phyloP scores from a whole-genome alignment of 2,888 invertebrate species.

The Steinernema carpocapsae region DNA sequence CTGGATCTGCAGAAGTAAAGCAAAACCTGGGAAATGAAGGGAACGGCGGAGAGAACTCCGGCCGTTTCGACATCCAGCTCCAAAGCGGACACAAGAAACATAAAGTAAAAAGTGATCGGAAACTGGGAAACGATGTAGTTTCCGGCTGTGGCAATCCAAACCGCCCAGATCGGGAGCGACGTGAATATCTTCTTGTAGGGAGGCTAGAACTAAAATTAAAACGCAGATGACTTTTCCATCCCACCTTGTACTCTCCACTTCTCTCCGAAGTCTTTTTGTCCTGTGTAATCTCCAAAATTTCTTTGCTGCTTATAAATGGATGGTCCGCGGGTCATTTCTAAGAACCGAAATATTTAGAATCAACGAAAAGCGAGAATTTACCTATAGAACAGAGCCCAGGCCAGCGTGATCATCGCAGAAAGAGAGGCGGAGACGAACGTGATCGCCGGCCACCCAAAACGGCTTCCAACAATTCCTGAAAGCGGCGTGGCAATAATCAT shows the following conservation, averaged over 20 bases:
- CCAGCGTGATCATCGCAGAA: slow-evolving; percentile 44
- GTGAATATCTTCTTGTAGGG: slow-evolving; percentile 51
- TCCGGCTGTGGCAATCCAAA: slow-evolving; percentile 56
- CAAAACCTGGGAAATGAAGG: slow-evolving; percentile 22
- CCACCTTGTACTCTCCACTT: not conserved
- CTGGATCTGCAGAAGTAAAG: not conserved
- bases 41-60: slow-evolving; percentile 14
- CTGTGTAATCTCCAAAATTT: slow-evolving; percentile 5
- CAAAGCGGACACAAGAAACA: slow-evolving; percentile 47
- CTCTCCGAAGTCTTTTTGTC: slow-evolving; percentile 12
- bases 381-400: slow-evolving; percentile 44
- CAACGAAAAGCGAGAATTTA: not conserved
- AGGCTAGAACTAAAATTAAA: slow-evolving; percentile 36
- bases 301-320: slow-evolving; percentile 27
- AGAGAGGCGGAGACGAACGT: slow-evolving; percentile 55
- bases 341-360: not conserved
- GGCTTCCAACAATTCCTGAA: slow-evolving; percentile 49
- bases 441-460: slow-evolving; percentile 55
- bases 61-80: slow-evolving; percentile 12
- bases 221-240: not conserved
- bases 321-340: not conserved
- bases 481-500: slow-evolving; percentile 59
- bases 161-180: slow-evolving; percentile 59
- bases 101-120: slow-evolving; percentile 57
- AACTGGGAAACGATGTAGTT: slow-evolving; percentile 60